Evolutionary conservation across 2,113 vertebrate genomes (phyloP), one percentile per base, ranked within the genome.

Genomic region (Brachirus orientalis): DNA sequence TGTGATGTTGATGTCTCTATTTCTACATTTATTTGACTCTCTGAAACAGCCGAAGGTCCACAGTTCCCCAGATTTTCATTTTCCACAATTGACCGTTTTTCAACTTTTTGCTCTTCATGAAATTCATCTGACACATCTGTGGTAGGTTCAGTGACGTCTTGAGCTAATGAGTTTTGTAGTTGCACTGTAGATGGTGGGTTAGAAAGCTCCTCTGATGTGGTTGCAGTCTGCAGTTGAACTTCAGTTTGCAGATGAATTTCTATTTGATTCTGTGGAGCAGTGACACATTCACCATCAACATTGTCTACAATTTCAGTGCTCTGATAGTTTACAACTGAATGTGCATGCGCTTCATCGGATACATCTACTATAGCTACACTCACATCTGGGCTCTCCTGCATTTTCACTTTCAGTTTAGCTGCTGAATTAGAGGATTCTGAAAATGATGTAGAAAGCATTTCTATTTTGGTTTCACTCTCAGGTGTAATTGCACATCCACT

Each of bases 191-290:
- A 20, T 41, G 19, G 10, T 33, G 16, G 10, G 44, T 28, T 37
- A 43, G 64, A 54, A 8, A 63, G 28, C 8, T 75, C 58, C 22
- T 72, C 37, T 36, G 69, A 38, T 44, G 50, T 8, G 3, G 3
- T 33, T 47, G 40, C 40, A 12, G 41, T 46, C 60, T 45, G 51
- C 28, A 60, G 13, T 8, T 75, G 38, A 38, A 63, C 65, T 38
- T 68, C 64, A 40, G 40, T 44, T 72, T 45, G 51, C 28, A 60
- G 13, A 9, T 75, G 38, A 38, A 63, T 63, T 38, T 68, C 64
- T 38, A 36, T 44, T 72, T 33, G 52, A 67, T 41, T 50, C 41
- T 72, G 63, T 12, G n/a, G 7, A 28, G 50, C 36, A 57, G 11
- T 17, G 9, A 46, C 57, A 68, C 14, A 46, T 51, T 67, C 40